Evolutionary conservation across 1,140 invertebrate species (phyloP).

Genomic region (Himalopsyche phryganea): DNA sequence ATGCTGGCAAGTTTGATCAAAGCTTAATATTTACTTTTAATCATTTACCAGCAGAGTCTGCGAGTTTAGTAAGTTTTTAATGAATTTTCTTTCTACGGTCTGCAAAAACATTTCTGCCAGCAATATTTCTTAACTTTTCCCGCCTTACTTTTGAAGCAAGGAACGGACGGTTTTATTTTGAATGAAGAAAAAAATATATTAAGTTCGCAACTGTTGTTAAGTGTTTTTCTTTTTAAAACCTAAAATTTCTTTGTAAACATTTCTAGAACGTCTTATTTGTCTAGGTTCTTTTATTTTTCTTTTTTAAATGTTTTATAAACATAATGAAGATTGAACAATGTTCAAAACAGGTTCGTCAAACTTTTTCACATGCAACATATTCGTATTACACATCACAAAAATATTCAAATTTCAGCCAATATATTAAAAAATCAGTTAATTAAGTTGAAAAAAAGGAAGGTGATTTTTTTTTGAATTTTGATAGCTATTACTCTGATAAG

Average conservation of each 20-base stretch:
- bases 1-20: slow-evolving; percentile 24
- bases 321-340: too few relatives aligned
- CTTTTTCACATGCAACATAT: too few relatives aligned
- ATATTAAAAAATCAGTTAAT: too few relatives aligned
- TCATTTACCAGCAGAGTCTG: slow-evolving; percentile 22
- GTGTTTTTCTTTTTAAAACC: neutral
- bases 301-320: too few relatives aligned
- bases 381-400: too few relatives aligned
- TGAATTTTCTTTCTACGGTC: slow-evolving; percentile 27
- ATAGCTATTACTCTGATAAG: too few relatives aligned
- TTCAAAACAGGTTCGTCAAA: too few relatives aligned
- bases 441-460: too few relatives aligned
- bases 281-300: too few relatives aligned
- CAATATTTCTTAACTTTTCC: slow-evolving; percentile 11
- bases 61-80: slow-evolving; percentile 31
- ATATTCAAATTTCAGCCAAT: too few relatives aligned
- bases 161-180: slow-evolving; percentile 6
- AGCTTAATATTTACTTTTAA: slow-evolving; percentile 35
- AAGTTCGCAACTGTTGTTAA: neutral
- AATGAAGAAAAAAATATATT: neutral
- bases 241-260: neutral
- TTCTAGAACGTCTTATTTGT: too few relatives aligned
- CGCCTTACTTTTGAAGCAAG: neutral
- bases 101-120: slow-evolving; percentile 16
- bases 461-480: too few relatives aligned